Conservation (phyloP, 2,888 invertebrate genomes). For the Metallyticus violacea region DNA sequence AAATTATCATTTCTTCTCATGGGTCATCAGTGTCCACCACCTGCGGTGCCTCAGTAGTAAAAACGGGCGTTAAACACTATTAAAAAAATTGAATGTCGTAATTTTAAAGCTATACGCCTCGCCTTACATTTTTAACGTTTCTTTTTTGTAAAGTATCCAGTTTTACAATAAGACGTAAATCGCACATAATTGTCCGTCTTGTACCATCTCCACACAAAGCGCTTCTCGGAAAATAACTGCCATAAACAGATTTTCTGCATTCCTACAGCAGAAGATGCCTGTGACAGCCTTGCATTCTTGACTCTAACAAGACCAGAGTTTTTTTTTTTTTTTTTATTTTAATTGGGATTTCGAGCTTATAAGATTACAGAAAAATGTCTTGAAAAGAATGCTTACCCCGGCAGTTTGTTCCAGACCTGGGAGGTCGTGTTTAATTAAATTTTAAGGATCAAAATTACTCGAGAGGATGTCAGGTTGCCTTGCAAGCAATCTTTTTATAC, state of each 20-base stretch:
- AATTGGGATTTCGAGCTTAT: neutral
- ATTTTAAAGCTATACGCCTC: no score
- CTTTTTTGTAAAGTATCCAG: neutral
- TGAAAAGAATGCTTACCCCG: neutral
- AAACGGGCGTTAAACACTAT: no score
- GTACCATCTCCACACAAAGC: no score
- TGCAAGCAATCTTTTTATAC: no score
- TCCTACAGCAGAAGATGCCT: neutral
- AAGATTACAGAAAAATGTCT: neutral
- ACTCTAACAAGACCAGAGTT: neutral
- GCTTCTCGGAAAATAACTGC: neutral
- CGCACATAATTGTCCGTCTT: no score
- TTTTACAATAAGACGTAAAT: neutral
- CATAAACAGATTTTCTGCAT: neutral
- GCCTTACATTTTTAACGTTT: no score
- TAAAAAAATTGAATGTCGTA: no score
- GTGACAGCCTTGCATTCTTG: neutral
- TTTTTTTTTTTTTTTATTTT: no score
- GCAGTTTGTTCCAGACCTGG: neutral
- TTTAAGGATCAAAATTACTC: neutral
- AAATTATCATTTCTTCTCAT: no score
- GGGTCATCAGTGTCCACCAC: no score
- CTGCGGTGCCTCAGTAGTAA: no score
- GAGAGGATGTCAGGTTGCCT: neutral
- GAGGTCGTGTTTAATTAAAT: neutral